phyloP scores from a whole-genome alignment of 2,797 vertebrate species.

The Fundulus diaphanus region DNA sequence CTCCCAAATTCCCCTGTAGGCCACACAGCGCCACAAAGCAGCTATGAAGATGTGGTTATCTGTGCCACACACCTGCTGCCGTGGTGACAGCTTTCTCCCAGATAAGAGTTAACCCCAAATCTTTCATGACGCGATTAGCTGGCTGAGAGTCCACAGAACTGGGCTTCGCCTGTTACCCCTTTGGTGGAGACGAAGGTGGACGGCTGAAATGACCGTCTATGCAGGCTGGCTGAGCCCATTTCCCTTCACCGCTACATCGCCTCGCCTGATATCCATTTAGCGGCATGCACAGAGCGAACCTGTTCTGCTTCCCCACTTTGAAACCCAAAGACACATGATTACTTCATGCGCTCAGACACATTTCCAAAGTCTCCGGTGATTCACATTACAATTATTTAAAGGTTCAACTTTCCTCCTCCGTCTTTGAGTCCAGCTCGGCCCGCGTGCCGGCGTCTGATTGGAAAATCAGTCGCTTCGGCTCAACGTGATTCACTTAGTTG shows the following conservation, averaged over 20 bases:
- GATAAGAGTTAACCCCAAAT: slow-evolving; percentile 74
- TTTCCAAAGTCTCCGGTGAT: not conserved
- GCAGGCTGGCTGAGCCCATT: slow-evolving; percentile 39
- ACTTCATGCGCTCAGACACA: not conserved
- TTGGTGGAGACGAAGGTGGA: slow-evolving; percentile 14
- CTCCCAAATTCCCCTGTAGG: slow-evolving; percentile 79
- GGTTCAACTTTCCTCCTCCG: not conserved
- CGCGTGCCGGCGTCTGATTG: no score
- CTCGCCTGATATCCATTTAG: slow-evolving; percentile 14
- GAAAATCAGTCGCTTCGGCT: not conserved
- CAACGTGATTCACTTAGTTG: not conserved
- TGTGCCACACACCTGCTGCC: slow-evolving; percentile 75
- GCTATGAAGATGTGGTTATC: slow-evolving; percentile 67
- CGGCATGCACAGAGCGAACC: slow-evolving; percentile 17
- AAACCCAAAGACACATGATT: not conserved
- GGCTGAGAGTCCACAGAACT: slow-evolving; percentile 52
- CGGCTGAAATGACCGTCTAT: slow-evolving; percentile 37
- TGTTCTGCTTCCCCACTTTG: slow-evolving; percentile 23
- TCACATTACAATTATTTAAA: not conserved
- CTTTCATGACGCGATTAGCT: slow-evolving; percentile 73
- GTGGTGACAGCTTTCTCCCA: slow-evolving; percentile 64
- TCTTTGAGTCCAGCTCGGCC: not conserved
- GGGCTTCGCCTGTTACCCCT: slow-evolving; percentile 36
- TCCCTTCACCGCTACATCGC: slow-evolving; percentile 39
- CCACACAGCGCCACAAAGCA: slow-evolving; percentile 56